Conservation (phyloP, 2,797 vertebrate species). For the Pyrrhura leucotis region DNA sequence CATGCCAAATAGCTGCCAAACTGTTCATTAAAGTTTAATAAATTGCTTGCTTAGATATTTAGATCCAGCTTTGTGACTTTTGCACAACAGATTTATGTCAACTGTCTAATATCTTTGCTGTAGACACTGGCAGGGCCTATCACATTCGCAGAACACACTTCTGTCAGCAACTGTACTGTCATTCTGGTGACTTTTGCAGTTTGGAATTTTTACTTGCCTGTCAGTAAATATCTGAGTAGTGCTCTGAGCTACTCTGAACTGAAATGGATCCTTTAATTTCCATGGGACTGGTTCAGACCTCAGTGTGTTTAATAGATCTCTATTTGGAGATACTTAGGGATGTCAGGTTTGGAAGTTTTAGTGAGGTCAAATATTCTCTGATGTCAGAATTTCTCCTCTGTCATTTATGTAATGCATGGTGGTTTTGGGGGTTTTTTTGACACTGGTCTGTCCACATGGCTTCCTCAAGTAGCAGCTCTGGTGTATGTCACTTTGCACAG, state of each 20-base stretch:
- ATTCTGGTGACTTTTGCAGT: background rate
- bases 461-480: background rate
- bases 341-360: background rate
- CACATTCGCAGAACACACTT: background rate
- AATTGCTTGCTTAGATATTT: background rate
- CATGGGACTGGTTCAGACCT: background rate
- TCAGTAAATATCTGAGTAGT: background rate
- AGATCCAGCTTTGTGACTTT: background rate
- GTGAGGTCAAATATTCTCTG: background rate
- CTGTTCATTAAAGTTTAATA: background rate
- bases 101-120: background rate
- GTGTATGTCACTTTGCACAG: background rate
- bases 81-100: background rate
- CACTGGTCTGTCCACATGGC: background rate
- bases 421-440: background rate
- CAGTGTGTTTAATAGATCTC: background rate
- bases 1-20: background rate
- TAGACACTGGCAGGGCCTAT: background rate
- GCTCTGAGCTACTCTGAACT: background rate
- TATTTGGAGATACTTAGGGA: background rate
- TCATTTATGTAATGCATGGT: accelerated
- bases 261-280: background rate
- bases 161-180: background rate
- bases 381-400: background rate
- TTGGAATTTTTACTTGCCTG: background rate